Base-by-base conservation (phyloP, 2,113 vertebrate species). In the Hippoglossus stenolepis region DNA sequence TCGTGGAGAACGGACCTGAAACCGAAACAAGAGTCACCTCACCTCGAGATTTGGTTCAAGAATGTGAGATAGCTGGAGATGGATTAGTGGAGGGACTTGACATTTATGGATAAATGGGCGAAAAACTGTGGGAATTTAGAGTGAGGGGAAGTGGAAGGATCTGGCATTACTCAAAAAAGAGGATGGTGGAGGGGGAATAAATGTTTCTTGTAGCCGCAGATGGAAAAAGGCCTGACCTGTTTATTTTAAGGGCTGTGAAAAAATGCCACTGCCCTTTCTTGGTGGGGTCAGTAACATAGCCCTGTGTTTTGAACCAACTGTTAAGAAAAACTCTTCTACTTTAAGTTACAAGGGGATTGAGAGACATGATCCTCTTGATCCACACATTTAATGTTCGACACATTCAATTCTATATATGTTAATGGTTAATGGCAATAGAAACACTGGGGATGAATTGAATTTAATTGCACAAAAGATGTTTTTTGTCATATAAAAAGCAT, bases 401-500 rank as follows among this genome's bases (percentile, higher is more conserved):
- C 1, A 61, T 66, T 31, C 2, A 10, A 2, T 12, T 47, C 0
- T 28, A 13, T 45, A 20, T 11, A 5, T 23, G 45, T 6, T 24
- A 24, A 24, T 13, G 54, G 9, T 59, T 28, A 12, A 18, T 28
- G 26, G 26, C 2, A 10, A 2, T 12, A n/a, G 3, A 53, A 53
- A 31, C 21, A 20, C 11, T 15, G 14, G 1, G 7, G 11, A n/a
- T 20, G 4, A 17, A 65, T 14, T 23, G 0, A 1, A 23, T 66
- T 17, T 24, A 5, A 21, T 54, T 61, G 5, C 28, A 20, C 13
- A 24, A 31, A 47, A 35, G 4, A 47, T 13, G 60, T 12, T 11
- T 67, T 67, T 49, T 70, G 31, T 75, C 23, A 1, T 15, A 6
- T 57, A 31, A 75, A 60, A 64, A 17, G 18, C 47, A 51, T 66